Base-by-base conservation (phyloP, 2,888 invertebrate species). In the Eristalinus aeneus region DNA sequence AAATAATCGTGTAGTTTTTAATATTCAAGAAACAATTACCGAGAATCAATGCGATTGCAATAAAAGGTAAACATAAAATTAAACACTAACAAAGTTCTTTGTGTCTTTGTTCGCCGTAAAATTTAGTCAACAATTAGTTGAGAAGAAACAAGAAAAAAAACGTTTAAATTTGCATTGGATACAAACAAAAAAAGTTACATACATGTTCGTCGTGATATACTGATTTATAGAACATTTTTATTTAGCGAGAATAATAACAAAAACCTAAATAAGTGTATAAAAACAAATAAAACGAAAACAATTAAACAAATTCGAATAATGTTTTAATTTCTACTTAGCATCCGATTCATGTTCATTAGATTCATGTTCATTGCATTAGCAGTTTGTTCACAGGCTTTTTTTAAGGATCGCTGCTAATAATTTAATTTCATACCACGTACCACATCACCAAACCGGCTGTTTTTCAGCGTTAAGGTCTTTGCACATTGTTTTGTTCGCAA, bases 11-110 rank as follows among this genome's bases (percentile, higher is more conserved):
- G 67, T 77, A 74, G 65, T 60, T 77, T 80, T 68, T 65, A 71
- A 74, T 22, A 58, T 16, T 58, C 73, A 65, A 53, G 58, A 73
- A 23, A 39, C 12, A 64, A 46, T 32, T 58, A 79, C 27, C 27
- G 39, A 61, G 54, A 63, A 65, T 63, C 20, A 67, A 89, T 90
- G 78, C 86, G 87, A 88, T 88, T 90, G 88, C 88, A 89, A 89
- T 89, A 88, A 87, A 88, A 88, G 88, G 88, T 88, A 88, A 83
- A 88, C 79, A 88, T 88, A 87, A 77, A 88, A 88, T 75, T 82
- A 67, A 76, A 73, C 31, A 27, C 12, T 34, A 64, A 46, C 12
- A 5, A 67, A 39, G 39, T 71, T 36, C n/a, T 34, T 2, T 39
- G 20, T 69, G 46, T 46, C 46, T 46, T 46, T 46, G 46, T 46